Evolutionary conservation across 2,797 vertebrate genomes (phyloP).

Genomic region (Sternotherus odoratus): DNA sequence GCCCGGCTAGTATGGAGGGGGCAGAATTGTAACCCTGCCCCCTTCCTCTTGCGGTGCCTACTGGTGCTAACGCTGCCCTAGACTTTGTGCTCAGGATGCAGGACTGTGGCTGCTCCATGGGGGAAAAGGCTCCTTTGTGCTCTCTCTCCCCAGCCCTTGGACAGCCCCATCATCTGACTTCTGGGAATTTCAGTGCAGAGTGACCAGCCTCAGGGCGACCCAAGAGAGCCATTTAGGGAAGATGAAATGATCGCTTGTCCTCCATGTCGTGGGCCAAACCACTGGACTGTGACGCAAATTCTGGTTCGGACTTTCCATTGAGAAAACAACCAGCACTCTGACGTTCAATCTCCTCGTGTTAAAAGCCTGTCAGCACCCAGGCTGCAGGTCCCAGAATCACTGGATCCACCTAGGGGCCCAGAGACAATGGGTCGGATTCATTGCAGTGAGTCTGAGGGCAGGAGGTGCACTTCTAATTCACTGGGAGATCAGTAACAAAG

Average conservation of each 20-base stretch:
- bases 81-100: background rate
- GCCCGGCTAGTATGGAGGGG: rapidly evolving
- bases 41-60: background rate
- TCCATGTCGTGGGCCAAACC: conserved; percentile 58
- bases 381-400: background rate
- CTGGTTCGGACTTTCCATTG: background rate
- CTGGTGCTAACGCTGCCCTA: background rate
- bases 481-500: background rate
- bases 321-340: background rate
- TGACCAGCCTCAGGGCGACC: conserved; percentile 31
- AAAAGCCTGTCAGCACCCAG: background rate
- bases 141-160: background rate
- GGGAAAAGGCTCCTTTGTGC: background rate
- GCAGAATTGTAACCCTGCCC: rapidly evolving
- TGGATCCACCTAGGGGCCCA: background rate
- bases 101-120: background rate
- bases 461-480: background rate
- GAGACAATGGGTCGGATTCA: background rate
- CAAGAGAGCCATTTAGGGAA: conserved; percentile 72
- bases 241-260: conserved; percentile 69
- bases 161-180: background rate
- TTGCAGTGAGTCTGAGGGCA: background rate
- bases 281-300: conserved; percentile 54
- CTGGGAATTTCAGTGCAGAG: background rate
- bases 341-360: background rate